Evolutionary conservation across 2,797 vertebrate genomes (phyloP), one percentile per base, ranked within the genome.

Genomic region (Cheirogaleus major): DNA sequence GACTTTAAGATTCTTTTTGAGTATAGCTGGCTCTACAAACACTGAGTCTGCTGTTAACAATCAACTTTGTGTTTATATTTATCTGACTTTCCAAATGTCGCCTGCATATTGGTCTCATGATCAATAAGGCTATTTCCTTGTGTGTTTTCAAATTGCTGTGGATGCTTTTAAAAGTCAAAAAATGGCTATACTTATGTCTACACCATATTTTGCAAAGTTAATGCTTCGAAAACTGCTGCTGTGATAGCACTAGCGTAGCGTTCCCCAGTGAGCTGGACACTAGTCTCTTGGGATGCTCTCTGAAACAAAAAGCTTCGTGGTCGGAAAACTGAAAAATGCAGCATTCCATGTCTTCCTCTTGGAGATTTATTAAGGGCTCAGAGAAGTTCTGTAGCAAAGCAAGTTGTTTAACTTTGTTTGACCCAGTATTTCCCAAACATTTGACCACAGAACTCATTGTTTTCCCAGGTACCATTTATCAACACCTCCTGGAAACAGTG

Each of bases 141-240:
- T 35, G 7, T 38, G 61, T 73, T 81, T 96, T 78, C 55, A 84
- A 73, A 84, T 48, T 65, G 12, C 78, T 73, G 45, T 32, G 3
- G 35, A 41, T 85, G 13, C 11, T 78, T 88, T 57, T 43, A 84
- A 82, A 92, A 73, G 67, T 80, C 30, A 86, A 72, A 90, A 52
- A 22, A 20, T 61, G 17, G 55, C 57, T 50, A 84, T 87, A 32
- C 27, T 89, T 91, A 48, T 55, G 12, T 76, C 32, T 72, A 70
- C 12, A 86, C 23, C 23, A 7, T 79, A 69, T 65, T 83, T 79
- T 82, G 13, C 23, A 82, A 83, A 93, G 75, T 41, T 61, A 79
- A 81, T 82, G 63, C 69, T 94, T 95, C 43, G 57, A 83, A 79
- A 95, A 83, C 8, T 72, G 30, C n/a, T 83, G n/a, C 52, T 94